These are phyloP conservation scores for Sitophilus oryzae DNA, from an alignment of 1,140 invertebrate species.

Conservation along the genomic window DNA sequence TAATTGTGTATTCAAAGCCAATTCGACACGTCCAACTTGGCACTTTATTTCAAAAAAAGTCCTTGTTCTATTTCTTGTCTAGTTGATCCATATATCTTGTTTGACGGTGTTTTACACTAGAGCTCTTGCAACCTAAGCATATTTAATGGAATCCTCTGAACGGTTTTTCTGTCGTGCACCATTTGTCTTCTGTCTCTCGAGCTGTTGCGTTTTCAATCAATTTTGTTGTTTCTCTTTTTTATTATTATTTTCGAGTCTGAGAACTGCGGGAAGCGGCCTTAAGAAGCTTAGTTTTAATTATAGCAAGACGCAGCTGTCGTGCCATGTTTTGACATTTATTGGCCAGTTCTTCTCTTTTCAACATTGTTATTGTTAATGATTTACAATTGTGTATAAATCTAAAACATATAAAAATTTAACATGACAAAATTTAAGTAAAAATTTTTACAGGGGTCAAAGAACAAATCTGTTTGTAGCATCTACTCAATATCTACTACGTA, in stretches of 20 bases:
- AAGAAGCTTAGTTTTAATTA: neutral
- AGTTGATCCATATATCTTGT: neutral
- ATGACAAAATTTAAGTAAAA: too few relatives aligned
- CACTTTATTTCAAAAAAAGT: neutral
- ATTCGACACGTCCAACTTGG: neutral
- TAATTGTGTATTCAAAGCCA: too few relatives aligned
- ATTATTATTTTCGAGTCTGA: slow-evolving; percentile 11
- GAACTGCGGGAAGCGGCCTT: neutral
- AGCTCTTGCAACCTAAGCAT: slow-evolving; percentile 23
- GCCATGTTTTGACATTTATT: neutral
- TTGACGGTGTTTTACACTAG: slow-evolving; percentile 6
- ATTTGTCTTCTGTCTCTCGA: slow-evolving; percentile 38
- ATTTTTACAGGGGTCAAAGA: too few relatives aligned
- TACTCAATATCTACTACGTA: too few relatives aligned
- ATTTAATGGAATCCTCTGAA: slow-evolving; percentile 26
- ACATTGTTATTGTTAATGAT: neutral
- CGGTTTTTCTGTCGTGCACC: slow-evolving; percentile 28
- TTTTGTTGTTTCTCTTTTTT: slow-evolving; percentile 29
- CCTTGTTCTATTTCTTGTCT: neutral
- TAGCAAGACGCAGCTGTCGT: neutral
- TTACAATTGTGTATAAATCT: too few relatives aligned
- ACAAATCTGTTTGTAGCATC: too few relatives aligned
- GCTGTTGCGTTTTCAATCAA: slow-evolving; percentile 37
- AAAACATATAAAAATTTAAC: too few relatives aligned
- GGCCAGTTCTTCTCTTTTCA: neutral